phyloP scores from a whole-genome alignment of 2,888 invertebrate species.

The Sinotaia quadrata region DNA sequence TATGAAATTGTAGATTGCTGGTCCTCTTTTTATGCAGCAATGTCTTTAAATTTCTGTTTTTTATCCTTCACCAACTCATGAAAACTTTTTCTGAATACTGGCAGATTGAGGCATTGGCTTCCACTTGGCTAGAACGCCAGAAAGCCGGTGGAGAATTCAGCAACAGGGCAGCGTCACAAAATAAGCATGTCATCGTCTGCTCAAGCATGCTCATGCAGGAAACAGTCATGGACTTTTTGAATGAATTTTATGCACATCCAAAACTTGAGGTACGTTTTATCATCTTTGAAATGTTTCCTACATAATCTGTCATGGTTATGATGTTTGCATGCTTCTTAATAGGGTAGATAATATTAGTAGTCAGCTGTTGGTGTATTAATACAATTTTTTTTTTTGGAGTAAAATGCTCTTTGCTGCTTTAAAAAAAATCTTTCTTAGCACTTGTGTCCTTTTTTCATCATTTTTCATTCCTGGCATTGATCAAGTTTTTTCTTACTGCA shows the following conservation, averaged over 20 bases:
- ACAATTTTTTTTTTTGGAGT: too few relatives aligned
- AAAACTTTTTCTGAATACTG: neutral
- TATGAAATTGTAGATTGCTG: too few relatives aligned
- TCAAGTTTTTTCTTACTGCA: too few relatives aligned
- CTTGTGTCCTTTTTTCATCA: too few relatives aligned
- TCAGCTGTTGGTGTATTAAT: too few relatives aligned
- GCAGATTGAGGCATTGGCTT: slow-evolving; percentile 96
- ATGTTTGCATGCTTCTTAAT: too few relatives aligned
- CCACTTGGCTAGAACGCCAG: slow-evolving; percentile 99
- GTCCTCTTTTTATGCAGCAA: too few relatives aligned
- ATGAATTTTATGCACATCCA: slow-evolving; percentile 98
- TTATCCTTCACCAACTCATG: neutral
- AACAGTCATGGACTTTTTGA: slow-evolving; percentile 98
- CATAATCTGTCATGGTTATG: too few relatives aligned
- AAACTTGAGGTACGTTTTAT: slow-evolving; percentile 78
- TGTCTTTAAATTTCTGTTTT: neutral
- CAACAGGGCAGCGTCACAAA: slow-evolving; percentile 89
- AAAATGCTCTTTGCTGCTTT: too few relatives aligned
- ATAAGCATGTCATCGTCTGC: slow-evolving; percentile 98
- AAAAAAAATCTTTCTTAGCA: too few relatives aligned
- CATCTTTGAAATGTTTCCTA: neutral
- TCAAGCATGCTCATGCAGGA: slow-evolving; percentile 94
- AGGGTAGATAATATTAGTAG: too few relatives aligned
- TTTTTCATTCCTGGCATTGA: too few relatives aligned
- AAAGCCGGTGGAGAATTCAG: slow-evolving; percentile 95